These are phyloP conservation scores for Antheraea pernyi DNA, from an alignment of 1,140 invertebrate species.

Conservation along the genomic window DNA sequence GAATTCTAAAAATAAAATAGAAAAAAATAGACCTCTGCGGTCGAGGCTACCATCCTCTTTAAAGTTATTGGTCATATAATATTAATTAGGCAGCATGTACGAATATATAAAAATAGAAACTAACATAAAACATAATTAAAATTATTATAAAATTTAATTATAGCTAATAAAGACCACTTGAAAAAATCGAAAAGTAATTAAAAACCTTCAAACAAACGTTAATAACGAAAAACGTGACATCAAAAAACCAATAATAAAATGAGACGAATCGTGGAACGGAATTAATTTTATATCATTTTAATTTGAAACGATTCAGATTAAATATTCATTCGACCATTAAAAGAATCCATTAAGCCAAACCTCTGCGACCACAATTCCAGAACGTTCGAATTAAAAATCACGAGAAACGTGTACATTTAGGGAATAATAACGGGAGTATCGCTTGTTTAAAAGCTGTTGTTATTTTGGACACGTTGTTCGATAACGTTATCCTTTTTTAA, in stretches of 20 bases:
- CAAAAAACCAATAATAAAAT: conserved; percentile 7
- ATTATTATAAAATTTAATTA: no score
- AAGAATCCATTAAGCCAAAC: conserved; percentile 38
- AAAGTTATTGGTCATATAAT: no score
- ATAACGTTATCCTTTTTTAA: conserved; percentile 1
- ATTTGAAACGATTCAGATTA: conserved; percentile 35
- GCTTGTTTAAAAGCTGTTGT: neutral
- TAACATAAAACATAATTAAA: no score
- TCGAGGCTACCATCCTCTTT: no score
- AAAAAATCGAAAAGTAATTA: conserved; percentile 5
- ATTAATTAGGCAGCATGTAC: no score
- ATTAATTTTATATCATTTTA: conserved; percentile 52
- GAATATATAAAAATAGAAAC: no score
- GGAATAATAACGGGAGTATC: neutral
- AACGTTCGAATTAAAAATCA: conserved; percentile 36
- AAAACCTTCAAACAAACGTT: conserved; percentile 19
- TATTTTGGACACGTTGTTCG: conserved; percentile 6
- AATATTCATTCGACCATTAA: conserved; percentile 42
- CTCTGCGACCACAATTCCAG: conserved; percentile 15
- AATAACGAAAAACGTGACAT: conserved; percentile 9
- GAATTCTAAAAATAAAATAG: no score
- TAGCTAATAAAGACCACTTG: no score
- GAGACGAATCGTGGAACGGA: conserved; percentile 12
- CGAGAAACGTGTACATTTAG: conserved; percentile 4
- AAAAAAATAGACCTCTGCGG: no score